Conservation (phyloP, 1,140 invertebrate species). For the Augochlora pura region DNA sequence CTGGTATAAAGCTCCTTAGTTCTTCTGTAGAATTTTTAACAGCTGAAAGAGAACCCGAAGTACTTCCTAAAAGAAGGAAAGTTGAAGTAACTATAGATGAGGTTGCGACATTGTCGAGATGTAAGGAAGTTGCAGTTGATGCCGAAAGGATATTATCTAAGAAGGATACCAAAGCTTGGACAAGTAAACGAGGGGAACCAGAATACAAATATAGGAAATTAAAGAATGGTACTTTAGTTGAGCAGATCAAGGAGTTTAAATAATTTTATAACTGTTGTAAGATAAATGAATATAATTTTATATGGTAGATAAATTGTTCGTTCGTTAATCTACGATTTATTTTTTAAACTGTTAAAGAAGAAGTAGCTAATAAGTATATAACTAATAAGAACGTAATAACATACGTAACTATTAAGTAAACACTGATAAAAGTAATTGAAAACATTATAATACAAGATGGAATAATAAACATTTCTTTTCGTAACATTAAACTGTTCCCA, state of each 20-base stretch:
- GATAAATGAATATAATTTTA: conserved; percentile 20
- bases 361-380: too few relatives aligned
- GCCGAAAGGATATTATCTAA: conserved; percentile 66
- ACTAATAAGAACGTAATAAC: too few relatives aligned
- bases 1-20: conserved; percentile 67
- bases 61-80: conserved; percentile 33
- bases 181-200: conserved; percentile 54
- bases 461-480: too few relatives aligned
- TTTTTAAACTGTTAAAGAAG: too few relatives aligned
- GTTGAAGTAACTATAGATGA: conserved; percentile 36
- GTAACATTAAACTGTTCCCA: too few relatives aligned
- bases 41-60: conserved; percentile 13
- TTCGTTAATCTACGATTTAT: too few relatives aligned
- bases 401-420: too few relatives aligned
- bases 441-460: too few relatives aligned
- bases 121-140: conserved; percentile 63
- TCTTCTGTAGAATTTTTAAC: conserved; percentile 49
- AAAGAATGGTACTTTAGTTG: conserved; percentile 62
- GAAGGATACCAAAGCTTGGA: conserved; percentile 65
- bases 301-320: not conserved
- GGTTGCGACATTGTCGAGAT: conserved; percentile 48
- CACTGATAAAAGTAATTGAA: too few relatives aligned
- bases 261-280: not conserved
- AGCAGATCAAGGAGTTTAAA: too few relatives aligned
- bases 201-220: conserved; percentile 71